Conservation (phyloP, 2,797 vertebrate species). For the Oceanodroma leucorhoa region DNA sequence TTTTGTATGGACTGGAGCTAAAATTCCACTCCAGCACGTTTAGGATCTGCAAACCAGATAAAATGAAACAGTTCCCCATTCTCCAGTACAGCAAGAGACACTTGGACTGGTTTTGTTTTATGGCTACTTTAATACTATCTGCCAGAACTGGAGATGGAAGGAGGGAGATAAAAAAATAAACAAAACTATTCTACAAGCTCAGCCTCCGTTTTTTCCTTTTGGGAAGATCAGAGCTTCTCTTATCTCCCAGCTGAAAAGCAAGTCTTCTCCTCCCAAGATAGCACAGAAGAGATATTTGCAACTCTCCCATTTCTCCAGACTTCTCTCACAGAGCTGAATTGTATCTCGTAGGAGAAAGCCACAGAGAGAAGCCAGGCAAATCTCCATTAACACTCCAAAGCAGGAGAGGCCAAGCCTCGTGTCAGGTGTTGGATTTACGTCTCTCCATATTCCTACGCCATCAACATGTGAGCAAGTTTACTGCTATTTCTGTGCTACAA, state of each 20-base stretch:
- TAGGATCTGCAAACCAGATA: not conserved
- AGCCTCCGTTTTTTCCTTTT: not conserved
- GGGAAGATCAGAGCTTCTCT: not conserved
- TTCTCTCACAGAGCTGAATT: not conserved
- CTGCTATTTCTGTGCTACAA: not conserved
- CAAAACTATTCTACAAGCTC: not conserved
- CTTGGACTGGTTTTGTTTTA: not conserved
- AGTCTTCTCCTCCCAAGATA: not conserved
- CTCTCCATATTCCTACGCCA: not conserved
- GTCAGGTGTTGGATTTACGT: accelerated
- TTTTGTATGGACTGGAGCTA: not conserved
- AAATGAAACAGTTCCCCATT: not conserved
- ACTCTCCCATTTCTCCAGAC: not conserved
- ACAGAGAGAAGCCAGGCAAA: not conserved
- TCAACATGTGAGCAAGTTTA: not conserved
- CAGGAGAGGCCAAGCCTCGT: not conserved
- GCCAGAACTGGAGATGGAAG: not conserved
- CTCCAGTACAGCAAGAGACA: not conserved
- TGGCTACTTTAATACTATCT: not conserved
- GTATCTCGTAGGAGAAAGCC: not conserved
- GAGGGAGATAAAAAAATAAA: not conserved
- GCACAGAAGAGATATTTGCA: not conserved
- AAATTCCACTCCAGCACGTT: not conserved
- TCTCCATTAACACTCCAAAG: not conserved
- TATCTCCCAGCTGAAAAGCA: not conserved